Conservation (phyloP, 1,140 invertebrate genomes). For the Diorhabda carinulata region DNA sequence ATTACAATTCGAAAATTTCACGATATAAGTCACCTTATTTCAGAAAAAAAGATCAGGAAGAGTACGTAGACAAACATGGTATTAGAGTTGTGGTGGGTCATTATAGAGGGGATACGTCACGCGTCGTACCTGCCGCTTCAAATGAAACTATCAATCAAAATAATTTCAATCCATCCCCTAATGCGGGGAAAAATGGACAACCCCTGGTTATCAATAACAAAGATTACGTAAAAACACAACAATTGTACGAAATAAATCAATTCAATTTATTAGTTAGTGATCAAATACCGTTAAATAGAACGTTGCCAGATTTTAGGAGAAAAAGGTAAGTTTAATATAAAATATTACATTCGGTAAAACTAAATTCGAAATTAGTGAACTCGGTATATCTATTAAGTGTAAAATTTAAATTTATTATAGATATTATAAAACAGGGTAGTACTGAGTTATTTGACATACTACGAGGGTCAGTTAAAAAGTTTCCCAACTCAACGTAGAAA, state of each 20-base stretch:
- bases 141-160: conserved; percentile 79
- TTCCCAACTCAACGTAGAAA: too few species aligned
- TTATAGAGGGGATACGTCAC: conserved; percentile 61
- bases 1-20: not conserved
- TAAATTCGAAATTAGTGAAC: too few species aligned
- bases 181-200: conserved; percentile 74
- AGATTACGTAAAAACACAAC: conserved; percentile 71
- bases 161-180: conserved; percentile 69
- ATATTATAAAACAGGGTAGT: too few species aligned
- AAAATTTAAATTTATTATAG: too few species aligned
- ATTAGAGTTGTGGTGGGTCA: conserved; percentile 78
- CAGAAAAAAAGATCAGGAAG: conserved; percentile 53
- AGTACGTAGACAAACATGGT: conserved; percentile 69
- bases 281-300: conserved; percentile 84
- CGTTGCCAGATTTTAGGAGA: conserved; percentile 83
- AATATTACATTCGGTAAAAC: too few species aligned
- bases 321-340: conserved; percentile 52
- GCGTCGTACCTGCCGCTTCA: conserved; percentile 41
- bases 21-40: conserved; percentile 17
- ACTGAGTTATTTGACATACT: too few species aligned
- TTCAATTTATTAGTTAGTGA: conserved; percentile 92
- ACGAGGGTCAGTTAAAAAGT: not conserved
- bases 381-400: too few species aligned
- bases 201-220: conserved; percentile 74
- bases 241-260: conserved; percentile 80